Conservation (phyloP, 2,113 vertebrate genomes). For the Phasianus colchicus region DNA sequence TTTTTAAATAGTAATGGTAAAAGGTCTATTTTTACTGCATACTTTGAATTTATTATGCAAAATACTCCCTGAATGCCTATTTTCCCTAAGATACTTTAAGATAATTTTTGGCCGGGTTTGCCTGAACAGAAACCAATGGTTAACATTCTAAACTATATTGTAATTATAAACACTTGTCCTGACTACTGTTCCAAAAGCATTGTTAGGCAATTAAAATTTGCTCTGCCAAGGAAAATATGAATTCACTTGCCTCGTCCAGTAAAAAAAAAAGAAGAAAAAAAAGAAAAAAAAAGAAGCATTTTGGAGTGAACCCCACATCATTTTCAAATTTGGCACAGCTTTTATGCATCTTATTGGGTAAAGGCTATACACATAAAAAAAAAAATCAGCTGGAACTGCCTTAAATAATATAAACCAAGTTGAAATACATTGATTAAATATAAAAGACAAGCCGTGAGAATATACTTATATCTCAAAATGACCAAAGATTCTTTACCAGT, state of each 20-base stretch:
- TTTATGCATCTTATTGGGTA: not conserved
- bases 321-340: conserved; percentile 13
- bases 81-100: not conserved
- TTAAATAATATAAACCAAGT: not conserved
- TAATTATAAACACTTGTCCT: conserved; percentile 55
- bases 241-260: not conserved
- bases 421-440: not conserved
- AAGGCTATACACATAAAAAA: not conserved
- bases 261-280: not conserved
- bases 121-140: conserved; percentile 10
- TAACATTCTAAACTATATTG: conserved; percentile 36
- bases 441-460: not conserved
- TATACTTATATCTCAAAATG: not conserved
- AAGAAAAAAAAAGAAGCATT: not conserved
- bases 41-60: conserved; percentile 31
- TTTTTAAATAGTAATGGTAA: not conserved
- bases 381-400: not conserved
- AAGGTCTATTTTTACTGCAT: conserved; percentile 15
- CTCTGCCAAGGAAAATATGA: conserved; percentile 52
- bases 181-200: conserved; percentile 31
- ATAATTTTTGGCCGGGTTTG: conserved; percentile 35
- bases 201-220: conserved; percentile 42
- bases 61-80: conserved; percentile 3
- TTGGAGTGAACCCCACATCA: not conserved
- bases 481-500: not conserved